Evolutionary conservation across 2,888 invertebrate genomes (phyloP), one percentile per base, ranked within the genome.

Genomic region (Ophonus ardosiacus): DNA sequence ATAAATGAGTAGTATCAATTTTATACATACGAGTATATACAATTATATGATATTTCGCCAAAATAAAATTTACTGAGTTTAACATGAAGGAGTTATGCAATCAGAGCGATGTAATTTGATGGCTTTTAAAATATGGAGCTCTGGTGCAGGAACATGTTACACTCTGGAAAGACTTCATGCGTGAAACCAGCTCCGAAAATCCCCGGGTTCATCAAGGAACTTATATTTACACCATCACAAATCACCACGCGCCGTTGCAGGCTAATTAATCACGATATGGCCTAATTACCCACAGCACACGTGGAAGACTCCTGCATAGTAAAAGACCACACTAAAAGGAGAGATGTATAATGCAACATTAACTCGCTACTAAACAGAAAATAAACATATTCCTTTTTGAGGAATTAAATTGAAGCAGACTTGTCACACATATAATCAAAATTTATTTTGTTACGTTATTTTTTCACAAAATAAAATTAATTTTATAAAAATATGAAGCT

Each of bases 201-300:
- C 71, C 71, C 71, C 57, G 15, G 57, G 78, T 78, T n/a, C 74
- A 83, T 76, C 83, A 83, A 74, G 74, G 59, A 74, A 83, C 83
- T 83, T 76, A 83, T 83, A 83, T 83, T 83, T 83, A 83, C 83
- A 38, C 31, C 71, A 59, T 6, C 59, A 61, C 74, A 83, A 76
- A 76, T 83, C 83, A 83, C 76, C 74, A 59, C 43, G 43, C 74
- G 61, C 31, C 57, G 71, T 40, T 61, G 74, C 40, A 17, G 61
- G 61, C 83, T 74, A 83, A 83, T 83, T 74, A 83, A 83, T 83
- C 74, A 83, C 57, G 40, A 74, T 74, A 76, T 17, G 83, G 24
- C 57, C 83, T 83, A 83, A 83, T 83, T 83, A 83, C 83, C 40
- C 40, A 43, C 71, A 63, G 21, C 38, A 68, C 38, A 68, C 68